Conservation (phyloP, 2,797 vertebrate genomes). For the Acipenser ruthenus region DNA sequence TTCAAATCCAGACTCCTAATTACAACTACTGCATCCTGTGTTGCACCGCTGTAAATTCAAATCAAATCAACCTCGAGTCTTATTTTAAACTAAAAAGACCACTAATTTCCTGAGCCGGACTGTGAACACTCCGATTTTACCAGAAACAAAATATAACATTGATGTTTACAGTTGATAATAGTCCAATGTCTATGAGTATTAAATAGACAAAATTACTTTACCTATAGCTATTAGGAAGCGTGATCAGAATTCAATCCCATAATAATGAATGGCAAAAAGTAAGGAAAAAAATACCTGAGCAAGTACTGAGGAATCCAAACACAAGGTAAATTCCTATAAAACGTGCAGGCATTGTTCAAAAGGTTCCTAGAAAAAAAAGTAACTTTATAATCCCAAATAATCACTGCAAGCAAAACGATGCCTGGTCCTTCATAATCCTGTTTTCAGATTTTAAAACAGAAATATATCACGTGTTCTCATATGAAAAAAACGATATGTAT, state of each 20-base stretch:
- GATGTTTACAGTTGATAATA: too few relatives aligned
- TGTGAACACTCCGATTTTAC: too few relatives aligned
- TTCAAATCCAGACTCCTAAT: constrained; percentile 9
- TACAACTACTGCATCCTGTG: neutral
- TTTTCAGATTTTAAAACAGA: constrained; percentile 30
- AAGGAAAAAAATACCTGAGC: constrained; percentile 71
- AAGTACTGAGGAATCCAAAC: constrained; percentile 77
- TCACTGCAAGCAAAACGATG: constrained; percentile 30
- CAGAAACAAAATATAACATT: too few relatives aligned
- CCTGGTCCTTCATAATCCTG: constrained; percentile 50
- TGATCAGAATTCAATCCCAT: too few relatives aligned
- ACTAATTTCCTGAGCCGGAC: too few relatives aligned
- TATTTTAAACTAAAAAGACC: neutral
- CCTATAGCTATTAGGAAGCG: too few relatives aligned
- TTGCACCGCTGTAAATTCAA: neutral
- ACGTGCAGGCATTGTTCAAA: constrained; percentile 63
- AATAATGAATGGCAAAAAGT: neutral
- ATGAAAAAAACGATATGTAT: neutral
- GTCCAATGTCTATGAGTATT: too few relatives aligned
- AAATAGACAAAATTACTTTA: too few relatives aligned
- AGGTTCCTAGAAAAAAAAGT: constrained; percentile 38
- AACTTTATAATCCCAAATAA: constrained; percentile 53
- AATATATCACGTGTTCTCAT: neutral
- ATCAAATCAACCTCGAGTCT: neutral
- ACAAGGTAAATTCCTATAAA: constrained; percentile 67